Base-by-base conservation (phyloP, 1,140 invertebrate genomes). In the Gonioctena quinquepunctata region DNA sequence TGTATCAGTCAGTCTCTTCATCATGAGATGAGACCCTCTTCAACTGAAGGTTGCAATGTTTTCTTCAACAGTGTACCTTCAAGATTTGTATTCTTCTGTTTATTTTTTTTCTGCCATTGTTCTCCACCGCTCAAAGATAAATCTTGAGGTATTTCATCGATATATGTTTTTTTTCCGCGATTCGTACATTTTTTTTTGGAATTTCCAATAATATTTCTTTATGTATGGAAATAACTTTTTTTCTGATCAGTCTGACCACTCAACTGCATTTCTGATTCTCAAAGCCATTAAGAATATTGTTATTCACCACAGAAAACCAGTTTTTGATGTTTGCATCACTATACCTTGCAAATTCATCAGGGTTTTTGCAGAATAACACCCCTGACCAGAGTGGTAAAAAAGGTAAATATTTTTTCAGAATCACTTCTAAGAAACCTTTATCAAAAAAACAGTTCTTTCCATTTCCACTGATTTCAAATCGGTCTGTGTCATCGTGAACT, bases 351-450 rank as follows among this genome's bases (percentile, higher is more conserved):
- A 42, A 42, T 42, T 42, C n/a, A 7, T 42, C 6, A n/a, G 33
- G 33, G n/a, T 42, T 42, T 23, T 59, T 59, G 16, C 26, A 16
- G 27, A 26, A 27, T 27, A 61, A 16, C 6, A 61, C 27, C 3
- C 57, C 23, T 1, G 57, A 25, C 57, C 26, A 61, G 18, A 61
- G 27, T 16, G 57, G 23, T n/a, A 61, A 16, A 61, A 61, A 61
- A 25, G 57, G 57, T 8, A 61, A 25, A 61, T 61, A 61, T 25
- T 22, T 42, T n/a, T 42, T 42, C n/a, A 7, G 33, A 42, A 42
- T 42, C 6, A n/a, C n/a, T 6, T 42, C 33, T n/a, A 42, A n/a
- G n/a, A 42, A 42, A 7, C n/a, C 33, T 42, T 42, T n/a, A 7
- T 42, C n/a, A n/a, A 7, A n/a, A 42, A 42, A 42, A 42, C 6